Evolutionary conservation across 2,797 vertebrate genomes (phyloP).

Genomic region (Kryptopterus vitreolus): DNA sequence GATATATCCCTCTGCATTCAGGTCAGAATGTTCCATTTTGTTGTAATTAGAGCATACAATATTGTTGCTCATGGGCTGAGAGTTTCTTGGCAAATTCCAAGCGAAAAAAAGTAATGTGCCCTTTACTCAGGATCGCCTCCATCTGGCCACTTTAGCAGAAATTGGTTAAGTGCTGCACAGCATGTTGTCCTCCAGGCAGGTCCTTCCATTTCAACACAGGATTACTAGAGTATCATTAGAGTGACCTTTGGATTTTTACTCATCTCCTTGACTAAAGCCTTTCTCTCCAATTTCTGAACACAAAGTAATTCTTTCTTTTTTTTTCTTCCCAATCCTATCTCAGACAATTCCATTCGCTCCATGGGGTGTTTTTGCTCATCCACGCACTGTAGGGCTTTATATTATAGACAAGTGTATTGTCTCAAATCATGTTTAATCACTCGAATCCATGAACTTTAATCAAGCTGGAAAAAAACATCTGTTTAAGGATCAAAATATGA

Average conservation of each 20-base stretch:
- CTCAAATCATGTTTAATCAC: background rate
- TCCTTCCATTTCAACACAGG: background rate
- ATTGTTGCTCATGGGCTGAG: background rate
- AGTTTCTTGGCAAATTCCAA: background rate
- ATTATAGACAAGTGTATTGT: background rate
- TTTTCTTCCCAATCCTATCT: background rate
- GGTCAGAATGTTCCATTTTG: slow-evolving; percentile 1
- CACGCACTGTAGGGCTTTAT: background rate
- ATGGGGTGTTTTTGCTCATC: background rate
- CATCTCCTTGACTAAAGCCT: background rate
- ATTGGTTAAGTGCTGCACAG: background rate
- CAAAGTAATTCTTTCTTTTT: background rate
- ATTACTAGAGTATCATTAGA: background rate
- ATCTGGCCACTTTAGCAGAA: background rate
- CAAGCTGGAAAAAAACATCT: background rate
- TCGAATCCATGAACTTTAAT: background rate
- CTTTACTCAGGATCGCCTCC: background rate
- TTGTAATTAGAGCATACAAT: background rate
- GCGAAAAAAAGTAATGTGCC: no score
- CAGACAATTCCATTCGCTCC: background rate
- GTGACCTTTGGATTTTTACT: background rate
- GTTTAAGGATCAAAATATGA: background rate
- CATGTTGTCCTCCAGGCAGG: background rate
- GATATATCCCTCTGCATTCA: background rate
- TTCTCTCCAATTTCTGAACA: background rate